Conservation (phyloP, 2,888 invertebrate species). For the Acanthococcus lagerstroemiae region DNA sequence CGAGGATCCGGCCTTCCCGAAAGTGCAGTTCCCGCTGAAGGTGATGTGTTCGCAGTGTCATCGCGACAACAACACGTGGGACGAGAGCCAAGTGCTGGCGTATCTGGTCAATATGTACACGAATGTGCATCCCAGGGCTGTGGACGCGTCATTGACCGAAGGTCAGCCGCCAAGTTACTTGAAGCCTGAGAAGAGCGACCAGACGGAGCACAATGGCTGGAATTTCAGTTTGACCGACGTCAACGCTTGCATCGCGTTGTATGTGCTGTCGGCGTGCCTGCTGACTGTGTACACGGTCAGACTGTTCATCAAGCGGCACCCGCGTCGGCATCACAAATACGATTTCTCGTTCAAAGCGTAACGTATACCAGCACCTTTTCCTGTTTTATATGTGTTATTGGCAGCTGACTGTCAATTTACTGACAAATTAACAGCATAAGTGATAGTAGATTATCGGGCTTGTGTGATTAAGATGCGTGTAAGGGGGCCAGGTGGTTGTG, state of each 20-base stretch:
- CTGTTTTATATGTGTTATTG: no score
- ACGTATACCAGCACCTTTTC: no score
- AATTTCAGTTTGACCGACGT: conserved; percentile 16
- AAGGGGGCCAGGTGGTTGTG: no score
- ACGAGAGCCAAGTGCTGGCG: conserved; percentile 51
- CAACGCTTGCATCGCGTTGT: conserved; percentile 14
- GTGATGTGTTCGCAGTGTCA: conserved; percentile 60
- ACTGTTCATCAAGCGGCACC: conserved; percentile 13
- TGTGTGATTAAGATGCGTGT: no score
- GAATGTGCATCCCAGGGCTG: conserved; percentile 30
- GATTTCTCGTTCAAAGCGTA: conserved; percentile 9
- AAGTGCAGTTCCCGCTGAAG: conserved; percentile 73
- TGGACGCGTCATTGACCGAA: background rate
- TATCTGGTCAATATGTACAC: conserved; percentile 52
- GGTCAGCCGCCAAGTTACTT: background rate
- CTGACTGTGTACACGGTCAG: conserved; percentile 14
- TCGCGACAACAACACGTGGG: conserved; percentile 49
- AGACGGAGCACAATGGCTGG: conserved; percentile 1
- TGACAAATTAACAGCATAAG: no score
- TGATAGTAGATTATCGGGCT: no score
- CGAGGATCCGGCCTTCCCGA: conserved; percentile 83
- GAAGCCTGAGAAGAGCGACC: background rate
- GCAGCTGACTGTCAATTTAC: no score
- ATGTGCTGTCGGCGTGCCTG: conserved; percentile 16
- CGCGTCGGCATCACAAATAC: conserved; percentile 4